Base-by-base conservation (phyloP, 1,140 invertebrate genomes). In the Ruditapes philippinarum region DNA sequence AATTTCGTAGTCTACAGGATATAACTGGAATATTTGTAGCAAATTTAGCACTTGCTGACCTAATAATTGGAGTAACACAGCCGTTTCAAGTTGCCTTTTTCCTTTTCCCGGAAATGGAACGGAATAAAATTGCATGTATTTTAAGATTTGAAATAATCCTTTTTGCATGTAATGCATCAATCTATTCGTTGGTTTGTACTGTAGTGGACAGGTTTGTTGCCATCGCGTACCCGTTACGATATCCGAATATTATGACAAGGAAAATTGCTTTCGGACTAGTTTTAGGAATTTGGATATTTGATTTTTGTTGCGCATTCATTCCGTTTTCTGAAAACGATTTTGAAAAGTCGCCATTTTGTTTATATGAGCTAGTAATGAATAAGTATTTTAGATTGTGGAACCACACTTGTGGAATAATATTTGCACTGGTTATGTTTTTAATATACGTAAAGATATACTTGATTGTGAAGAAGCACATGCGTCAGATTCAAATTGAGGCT, bases 41-140 rank as follows among this genome's bases (percentile, higher is more conserved):
- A 12, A 92, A 90, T 49, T 60, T 92, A 25, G 88, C 91, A 9
- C 25, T 90, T 12, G 78, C 90, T 45, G 91, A 92, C 54, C 83
- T 92, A 11, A 62, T 90, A 17, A 65, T 89, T 9, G 91, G 90
- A 31, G 36, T 91, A 22, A 57, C 73, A 3, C 70, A 89, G n/a
- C 90, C 91, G 11, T 91, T 90, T 40, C 89, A 91, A 51, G 82
- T 89, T 0, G 70, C 88, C 5, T 90, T 91, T 73, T 91, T 90
- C 65, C 89, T 91, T 60, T 57, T 74, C 17, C 90, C 82, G 14
- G n/a, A 74, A 19, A 40, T 92, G 33, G 79, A 90, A 65, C 65
- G 36, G 38, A 83, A 60, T 22, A 87, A 79, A 49, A 40, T 38
- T 12, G 42, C 83, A 7, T 92, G 91, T 60, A 40, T 92, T 36